phyloP scores from a whole-genome alignment of 2,888 invertebrate species.

The Stomorhina lunata region DNA sequence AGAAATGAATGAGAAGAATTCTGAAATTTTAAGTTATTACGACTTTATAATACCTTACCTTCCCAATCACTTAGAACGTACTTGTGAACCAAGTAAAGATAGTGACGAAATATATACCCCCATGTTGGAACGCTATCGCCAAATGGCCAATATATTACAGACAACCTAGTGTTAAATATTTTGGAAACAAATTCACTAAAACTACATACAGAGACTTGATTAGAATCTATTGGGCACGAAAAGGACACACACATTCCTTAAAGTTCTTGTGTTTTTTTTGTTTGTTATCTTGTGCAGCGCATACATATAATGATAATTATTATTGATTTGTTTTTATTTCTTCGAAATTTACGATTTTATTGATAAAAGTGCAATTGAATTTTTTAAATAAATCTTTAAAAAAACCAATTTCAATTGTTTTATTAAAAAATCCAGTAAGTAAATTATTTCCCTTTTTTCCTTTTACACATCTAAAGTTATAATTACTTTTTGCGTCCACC shows the following conservation, averaged over 20 bases:
- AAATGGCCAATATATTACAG: slow-evolving; percentile 79
- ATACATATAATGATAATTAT: slow-evolving; percentile 9
- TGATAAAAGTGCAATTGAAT: slow-evolving; percentile 55
- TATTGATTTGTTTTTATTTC: not conserved
- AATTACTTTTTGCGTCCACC: slow-evolving; percentile 97
- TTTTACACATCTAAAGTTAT: not conserved
- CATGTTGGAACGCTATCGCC: slow-evolving; percentile 86
- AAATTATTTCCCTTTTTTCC: not conserved
- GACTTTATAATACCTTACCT: slow-evolving; percentile 76
- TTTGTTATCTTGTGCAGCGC: slow-evolving; percentile 1
- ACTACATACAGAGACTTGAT: slow-evolving; percentile 1
- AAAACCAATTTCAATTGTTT: slow-evolving; percentile 5
- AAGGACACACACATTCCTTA: slow-evolving; percentile 48
- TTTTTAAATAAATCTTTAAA: slow-evolving; percentile 27
- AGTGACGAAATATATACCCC: slow-evolving; percentile 87
- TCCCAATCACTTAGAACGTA: slow-evolving; percentile 80
- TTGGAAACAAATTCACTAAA: not conserved
- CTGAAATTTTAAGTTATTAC: slow-evolving; percentile 69
- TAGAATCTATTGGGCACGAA: slow-evolving; percentile 11
- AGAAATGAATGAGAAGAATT: not conserved
- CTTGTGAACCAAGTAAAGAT: slow-evolving; percentile 88
- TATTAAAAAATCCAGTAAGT: not conserved
- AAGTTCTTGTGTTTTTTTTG: slow-evolving; percentile 13
- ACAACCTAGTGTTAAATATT: slow-evolving; percentile 39
- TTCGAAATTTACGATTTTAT: slow-evolving; percentile 22